These are phyloP conservation scores for Melipona bicolor DNA, from an alignment of 2,888 invertebrate genomes.

Conservation along the genomic window DNA sequence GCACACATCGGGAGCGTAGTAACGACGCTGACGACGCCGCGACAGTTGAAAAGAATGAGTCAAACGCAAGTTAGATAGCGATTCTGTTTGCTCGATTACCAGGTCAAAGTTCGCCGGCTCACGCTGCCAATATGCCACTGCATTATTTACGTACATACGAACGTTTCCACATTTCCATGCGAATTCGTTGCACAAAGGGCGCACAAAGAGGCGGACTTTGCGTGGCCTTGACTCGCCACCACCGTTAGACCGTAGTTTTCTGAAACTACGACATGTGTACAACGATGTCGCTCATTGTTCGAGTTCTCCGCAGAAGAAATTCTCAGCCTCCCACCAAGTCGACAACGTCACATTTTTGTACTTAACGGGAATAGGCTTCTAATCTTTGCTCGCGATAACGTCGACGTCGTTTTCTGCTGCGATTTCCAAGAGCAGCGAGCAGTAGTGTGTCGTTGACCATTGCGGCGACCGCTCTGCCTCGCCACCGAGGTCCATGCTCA, in stretches of 20 bases:
- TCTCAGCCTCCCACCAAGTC: neutral
- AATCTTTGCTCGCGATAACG: constrained; percentile 68
- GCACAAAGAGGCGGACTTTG: constrained; percentile 43
- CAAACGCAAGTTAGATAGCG: constrained; percentile 58
- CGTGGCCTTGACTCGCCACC: constrained; percentile 44
- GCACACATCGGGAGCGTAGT: too few relatives aligned
- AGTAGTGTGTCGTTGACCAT: constrained; percentile 71
- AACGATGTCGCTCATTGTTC: constrained; percentile 24
- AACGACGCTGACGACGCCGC: neutral
- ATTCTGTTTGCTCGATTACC: constrained; percentile 61
- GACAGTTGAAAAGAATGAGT: constrained; percentile 37
- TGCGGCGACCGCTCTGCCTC: constrained; percentile 57
- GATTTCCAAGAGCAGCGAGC: constrained; percentile 42
- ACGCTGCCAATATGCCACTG: neutral
- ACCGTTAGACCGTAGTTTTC: neutral
- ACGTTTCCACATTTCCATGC: neutral
- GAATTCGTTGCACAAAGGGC: constrained; percentile 35
- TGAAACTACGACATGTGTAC: neutral
- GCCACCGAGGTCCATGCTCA: constrained; percentile 39
- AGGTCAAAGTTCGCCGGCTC: constrained; percentile 67
- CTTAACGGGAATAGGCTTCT: constrained; percentile 44
- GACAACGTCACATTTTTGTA: constrained; percentile 35
- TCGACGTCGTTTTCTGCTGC: constrained; percentile 47
- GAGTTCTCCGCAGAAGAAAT: constrained; percentile 3
- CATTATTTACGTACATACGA: neutral